phyloP scores from a whole-genome alignment of 2,113 vertebrate genomes.

The Hystrix brachyura region DNA sequence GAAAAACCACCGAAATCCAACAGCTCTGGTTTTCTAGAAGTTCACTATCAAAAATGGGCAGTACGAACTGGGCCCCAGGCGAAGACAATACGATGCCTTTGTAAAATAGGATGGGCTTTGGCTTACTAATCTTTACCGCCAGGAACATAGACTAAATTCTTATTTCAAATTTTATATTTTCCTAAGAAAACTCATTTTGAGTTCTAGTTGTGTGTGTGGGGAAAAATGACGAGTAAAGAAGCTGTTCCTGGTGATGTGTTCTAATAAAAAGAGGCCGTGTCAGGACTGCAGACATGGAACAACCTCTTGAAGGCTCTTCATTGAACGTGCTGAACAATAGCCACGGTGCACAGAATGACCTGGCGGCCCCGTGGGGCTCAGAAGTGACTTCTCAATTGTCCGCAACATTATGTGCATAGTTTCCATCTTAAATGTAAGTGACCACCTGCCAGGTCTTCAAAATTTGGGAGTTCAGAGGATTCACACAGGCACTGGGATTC shows the following conservation, averaged over 20 bases:
- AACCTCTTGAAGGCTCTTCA: not conserved
- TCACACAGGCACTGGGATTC: not conserved
- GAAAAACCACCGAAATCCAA: not conserved
- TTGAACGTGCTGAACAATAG: not conserved
- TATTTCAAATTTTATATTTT: not conserved
- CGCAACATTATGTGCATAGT: not conserved
- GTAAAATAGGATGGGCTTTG: not conserved
- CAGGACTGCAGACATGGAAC: not conserved
- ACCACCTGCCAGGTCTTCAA: not conserved
- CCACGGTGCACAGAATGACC: not conserved
- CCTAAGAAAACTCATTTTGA: slow-evolving; percentile 58
- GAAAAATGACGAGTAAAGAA: slow-evolving; percentile 37
- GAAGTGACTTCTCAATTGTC: not conserved
- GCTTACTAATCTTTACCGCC: slow-evolving; percentile 27
- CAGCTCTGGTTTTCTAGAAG: not conserved
- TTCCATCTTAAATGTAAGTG: not conserved
- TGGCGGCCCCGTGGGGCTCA: rapidly evolving
- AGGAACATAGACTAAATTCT: not conserved
- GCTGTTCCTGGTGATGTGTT: not conserved
- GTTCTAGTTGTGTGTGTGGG: slow-evolving; percentile 26
- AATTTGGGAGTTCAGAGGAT: not conserved
- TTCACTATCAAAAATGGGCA: not conserved
- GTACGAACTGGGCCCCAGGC: not conserved
- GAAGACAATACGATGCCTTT: not conserved
- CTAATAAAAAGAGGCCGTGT: not conserved